These are phyloP conservation scores for Automeris io DNA, from an alignment of 2,888 invertebrate genomes.

Conservation along the genomic window DNA sequence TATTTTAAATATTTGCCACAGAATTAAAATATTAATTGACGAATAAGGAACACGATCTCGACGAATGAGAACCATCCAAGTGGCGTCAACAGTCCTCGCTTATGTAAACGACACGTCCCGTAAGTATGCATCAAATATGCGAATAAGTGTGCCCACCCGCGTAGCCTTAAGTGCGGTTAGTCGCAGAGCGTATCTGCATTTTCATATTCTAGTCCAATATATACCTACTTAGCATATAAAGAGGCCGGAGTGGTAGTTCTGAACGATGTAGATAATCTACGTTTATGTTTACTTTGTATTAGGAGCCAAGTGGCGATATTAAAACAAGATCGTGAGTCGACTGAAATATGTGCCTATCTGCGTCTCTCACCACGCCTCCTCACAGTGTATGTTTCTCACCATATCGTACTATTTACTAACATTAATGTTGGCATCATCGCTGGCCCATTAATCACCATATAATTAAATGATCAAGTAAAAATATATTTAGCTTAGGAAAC, in stretches of 20 bases:
- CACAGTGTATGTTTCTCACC: conserved; percentile 46
- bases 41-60: conserved; percentile 1
- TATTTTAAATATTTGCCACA: not conserved
- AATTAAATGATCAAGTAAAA: conserved; percentile 76
- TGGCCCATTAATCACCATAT: conserved; percentile 72
- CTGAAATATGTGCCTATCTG: conserved; percentile 11
- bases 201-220: conserved; percentile 5
- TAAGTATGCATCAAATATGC: conserved; percentile 24
- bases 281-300: conserved; percentile 4
- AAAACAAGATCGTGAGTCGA: conserved; percentile 17
- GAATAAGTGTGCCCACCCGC: conserved; percentile 29
- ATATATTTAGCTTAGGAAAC: conserved; percentile 72
- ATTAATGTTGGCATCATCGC: conserved; percentile 60
- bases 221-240: conserved; percentile 3
- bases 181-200: conserved; percentile 3
- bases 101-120: conserved; percentile 30
- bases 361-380: conserved; percentile 15
- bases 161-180: conserved; percentile 15
- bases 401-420: conserved; percentile 60
- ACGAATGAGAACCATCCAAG: conserved; percentile 5
- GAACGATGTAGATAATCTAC: conserved; percentile 3
- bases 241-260: conserved; percentile 6
- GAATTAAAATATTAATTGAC: conserved; percentile 1
- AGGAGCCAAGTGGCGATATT: conserved; percentile 17
- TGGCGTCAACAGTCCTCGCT: conserved; percentile 21